Evolutionary conservation across 1,140 invertebrate species (phyloP).

Genomic region (Notospermus geniculatus): DNA sequence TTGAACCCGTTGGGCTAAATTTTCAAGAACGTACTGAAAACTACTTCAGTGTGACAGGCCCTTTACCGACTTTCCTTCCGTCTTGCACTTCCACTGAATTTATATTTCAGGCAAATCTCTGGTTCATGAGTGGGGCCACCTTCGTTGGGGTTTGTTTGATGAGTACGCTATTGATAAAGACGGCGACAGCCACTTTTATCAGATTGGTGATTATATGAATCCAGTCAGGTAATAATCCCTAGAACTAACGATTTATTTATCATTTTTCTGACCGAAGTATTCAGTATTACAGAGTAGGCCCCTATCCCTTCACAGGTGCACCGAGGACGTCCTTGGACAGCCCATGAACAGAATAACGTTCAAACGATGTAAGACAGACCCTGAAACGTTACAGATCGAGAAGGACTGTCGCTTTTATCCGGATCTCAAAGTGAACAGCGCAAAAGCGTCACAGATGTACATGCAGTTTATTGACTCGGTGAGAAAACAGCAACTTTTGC

Average conservation of each 20-base stretch:
- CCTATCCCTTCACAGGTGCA: conserved; percentile 9
- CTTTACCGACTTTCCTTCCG: too few species aligned
- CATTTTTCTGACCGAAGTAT: too few species aligned
- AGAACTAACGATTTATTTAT: too few species aligned
- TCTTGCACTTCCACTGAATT: neutral
- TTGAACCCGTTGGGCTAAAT: too few species aligned
- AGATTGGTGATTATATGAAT: neutral
- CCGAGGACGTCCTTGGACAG: neutral
- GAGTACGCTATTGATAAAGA: conserved; percentile 30
- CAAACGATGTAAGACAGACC: conserved; percentile 9
- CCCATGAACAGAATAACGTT: neutral
- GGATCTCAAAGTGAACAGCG: neutral
- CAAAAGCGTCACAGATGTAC: conserved; percentile 6
- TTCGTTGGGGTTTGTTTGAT: conserved; percentile 43
- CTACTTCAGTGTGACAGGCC: too few species aligned
- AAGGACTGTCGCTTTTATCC: conserved; percentile 10
- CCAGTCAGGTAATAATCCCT: neutral
- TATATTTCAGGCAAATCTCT: conserved; percentile 30
- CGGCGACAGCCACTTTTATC: conserved; percentile 2
- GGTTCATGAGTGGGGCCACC: conserved; percentile 43
- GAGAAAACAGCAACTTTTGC: too few species aligned
- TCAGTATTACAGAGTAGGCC: too few species aligned
- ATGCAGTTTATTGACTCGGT: conserved; percentile 11
- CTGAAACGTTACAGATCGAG: conserved; percentile 7
- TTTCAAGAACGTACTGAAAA: too few species aligned